Evolutionary conservation across 1,140 invertebrate species (phyloP).

Genomic region (Eumeta japonica): DNA sequence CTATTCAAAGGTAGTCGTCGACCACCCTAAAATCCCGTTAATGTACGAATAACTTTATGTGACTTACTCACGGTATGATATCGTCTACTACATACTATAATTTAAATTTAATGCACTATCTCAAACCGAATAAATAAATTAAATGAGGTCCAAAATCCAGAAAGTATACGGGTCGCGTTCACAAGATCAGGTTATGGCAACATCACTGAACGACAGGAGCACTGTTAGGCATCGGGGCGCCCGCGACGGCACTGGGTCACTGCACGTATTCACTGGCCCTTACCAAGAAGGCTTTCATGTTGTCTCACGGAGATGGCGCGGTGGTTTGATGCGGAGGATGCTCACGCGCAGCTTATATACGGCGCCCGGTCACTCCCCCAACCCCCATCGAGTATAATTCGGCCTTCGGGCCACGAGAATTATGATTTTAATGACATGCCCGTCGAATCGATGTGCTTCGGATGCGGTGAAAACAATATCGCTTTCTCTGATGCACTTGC

Average conservation of each 20-base stretch:
- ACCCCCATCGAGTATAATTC: conserved; percentile 52
- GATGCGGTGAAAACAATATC: conserved; percentile 52
- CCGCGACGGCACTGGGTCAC: conserved; percentile 39
- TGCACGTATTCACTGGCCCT: conserved; percentile 47
- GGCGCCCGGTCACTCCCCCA: conserved; percentile 38
- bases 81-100: not conserved
- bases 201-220: conserved; percentile 3
- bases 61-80: not conserved
- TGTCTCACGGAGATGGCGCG: conserved; percentile 48
- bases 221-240: conserved; percentile 12
- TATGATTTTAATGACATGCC: conserved; percentile 56
- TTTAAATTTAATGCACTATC: not conserved
- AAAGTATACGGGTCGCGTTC: conserved; percentile 9
- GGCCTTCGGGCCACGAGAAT: conserved; percentile 54
- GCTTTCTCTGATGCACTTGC: too few species aligned
- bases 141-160: not conserved
- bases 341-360: conserved; percentile 44
- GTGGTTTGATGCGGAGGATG: conserved; percentile 50
- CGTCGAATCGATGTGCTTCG: conserved; percentile 44
- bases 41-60: not conserved
- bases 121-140: not conserved
- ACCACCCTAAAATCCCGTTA: not conserved
- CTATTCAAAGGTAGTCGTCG: too few species aligned
- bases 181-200: conserved; percentile 24
- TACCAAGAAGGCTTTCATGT: conserved; percentile 58